Conservation (phyloP, 2,797 vertebrate species). For the Falco peregrinus region DNA sequence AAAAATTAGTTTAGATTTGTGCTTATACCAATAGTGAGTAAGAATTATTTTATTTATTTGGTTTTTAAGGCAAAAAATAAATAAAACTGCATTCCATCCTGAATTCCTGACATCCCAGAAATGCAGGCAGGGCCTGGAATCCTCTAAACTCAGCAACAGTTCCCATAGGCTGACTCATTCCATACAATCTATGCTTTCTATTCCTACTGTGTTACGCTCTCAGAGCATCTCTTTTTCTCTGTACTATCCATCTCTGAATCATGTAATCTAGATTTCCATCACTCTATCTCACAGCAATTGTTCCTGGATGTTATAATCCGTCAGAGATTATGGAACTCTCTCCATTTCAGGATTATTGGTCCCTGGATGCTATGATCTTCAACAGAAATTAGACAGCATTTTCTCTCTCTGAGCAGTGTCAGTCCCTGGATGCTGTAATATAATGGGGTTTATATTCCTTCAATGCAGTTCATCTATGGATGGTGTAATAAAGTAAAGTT, state of each 20-base stretch:
- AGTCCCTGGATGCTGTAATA: conserved; percentile 59
- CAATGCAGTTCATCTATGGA: conserved; percentile 67
- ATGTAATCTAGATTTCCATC: conserved; percentile 52
- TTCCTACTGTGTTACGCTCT: not conserved
- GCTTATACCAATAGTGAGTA: not conserved
- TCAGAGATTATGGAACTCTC: conserved; percentile 68
- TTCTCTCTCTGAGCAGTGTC: conserved; percentile 47
- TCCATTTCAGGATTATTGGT: conserved; percentile 67
- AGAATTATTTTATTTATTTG: not conserved
- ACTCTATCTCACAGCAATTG: conserved; percentile 49
- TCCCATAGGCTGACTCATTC: conserved; percentile 44
- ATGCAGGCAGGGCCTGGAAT: conserved; percentile 2
- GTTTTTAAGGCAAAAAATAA: not conserved
- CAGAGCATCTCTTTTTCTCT: conserved; percentile 13
- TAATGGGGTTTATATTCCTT: conserved; percentile 73
- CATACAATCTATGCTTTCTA: conserved; percentile 28
- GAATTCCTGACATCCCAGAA: conserved; percentile 13
- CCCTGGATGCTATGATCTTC: conserved; percentile 70
- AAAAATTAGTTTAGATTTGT: not conserved
- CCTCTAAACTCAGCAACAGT: conserved; percentile 46
- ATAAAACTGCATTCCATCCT: not conserved
- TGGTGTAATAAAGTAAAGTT: conserved; percentile 75
- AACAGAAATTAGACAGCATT: conserved; percentile 70
- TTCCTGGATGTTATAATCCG: conserved; percentile 66
- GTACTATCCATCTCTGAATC: conserved; percentile 28